Conservation (phyloP, 2,797 vertebrate species). For the Falco naumanni region DNA sequence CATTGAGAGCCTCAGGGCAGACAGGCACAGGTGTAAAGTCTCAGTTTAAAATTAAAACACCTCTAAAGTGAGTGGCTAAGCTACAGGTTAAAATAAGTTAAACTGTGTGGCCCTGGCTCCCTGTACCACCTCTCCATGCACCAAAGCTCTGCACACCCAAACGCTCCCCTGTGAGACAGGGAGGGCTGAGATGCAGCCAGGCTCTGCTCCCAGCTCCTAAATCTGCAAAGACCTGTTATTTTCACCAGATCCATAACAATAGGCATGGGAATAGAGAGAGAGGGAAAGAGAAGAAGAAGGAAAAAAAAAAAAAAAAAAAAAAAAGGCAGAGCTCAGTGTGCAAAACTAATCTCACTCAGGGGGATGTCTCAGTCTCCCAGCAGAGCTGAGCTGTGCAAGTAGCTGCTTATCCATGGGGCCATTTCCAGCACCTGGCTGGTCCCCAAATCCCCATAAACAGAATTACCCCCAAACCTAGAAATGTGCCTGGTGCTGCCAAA, state of each 20-base stretch:
- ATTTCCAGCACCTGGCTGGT: background rate
- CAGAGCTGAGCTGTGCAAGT: background rate
- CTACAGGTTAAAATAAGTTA: background rate
- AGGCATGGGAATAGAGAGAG: background rate
- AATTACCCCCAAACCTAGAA: background rate
- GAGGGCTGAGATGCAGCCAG: background rate
- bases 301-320: background rate
- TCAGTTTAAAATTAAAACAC: background rate
- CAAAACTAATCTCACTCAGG: background rate
- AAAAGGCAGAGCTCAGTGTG: background rate
- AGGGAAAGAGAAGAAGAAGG: too few species aligned
- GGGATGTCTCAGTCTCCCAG: background rate
- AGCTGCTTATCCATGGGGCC: background rate
- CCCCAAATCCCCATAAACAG: background rate
- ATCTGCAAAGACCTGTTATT: background rate
- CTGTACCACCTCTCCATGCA: fast-evolving
- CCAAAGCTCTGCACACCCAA: background rate
- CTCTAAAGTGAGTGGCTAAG: background rate
- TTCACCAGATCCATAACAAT: background rate
- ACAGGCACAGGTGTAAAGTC: fast-evolving
- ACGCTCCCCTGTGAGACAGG: background rate
- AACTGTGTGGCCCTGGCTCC: background rate
- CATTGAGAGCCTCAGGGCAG: fast-evolving
- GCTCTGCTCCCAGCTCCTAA: background rate
- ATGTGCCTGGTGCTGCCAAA: background rate